Evolutionary conservation across 2,113 vertebrate genomes (phyloP).

Genomic region (Cinclus mexicanus): DNA sequence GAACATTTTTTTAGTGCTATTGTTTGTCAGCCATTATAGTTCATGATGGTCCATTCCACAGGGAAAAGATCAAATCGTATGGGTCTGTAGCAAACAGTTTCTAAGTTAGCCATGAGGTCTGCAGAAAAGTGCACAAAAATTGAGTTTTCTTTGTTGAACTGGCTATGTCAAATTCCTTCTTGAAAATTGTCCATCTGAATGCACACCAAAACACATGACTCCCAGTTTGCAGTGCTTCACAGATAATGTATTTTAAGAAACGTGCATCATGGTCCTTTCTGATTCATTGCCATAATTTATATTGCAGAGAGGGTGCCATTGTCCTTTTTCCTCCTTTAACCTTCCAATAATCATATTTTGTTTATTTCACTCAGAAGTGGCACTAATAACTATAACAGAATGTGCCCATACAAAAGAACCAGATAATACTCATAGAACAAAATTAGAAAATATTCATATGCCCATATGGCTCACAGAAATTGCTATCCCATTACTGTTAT

Average conservation of each 20-base stretch:
- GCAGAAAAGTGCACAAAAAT: background rate
- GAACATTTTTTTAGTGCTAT: background rate
- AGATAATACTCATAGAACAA: constrained; percentile 40
- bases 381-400: constrained; percentile 65
- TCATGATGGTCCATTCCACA: background rate
- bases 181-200: background rate
- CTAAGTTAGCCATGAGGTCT: background rate
- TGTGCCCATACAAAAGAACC: constrained; percentile 37
- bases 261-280: constrained; percentile 17
- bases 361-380: constrained; percentile 48
- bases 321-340: constrained; percentile 58
- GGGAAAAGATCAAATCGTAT: background rate
- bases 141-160: background rate
- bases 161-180: background rate
- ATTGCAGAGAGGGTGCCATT: background rate
- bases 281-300: constrained; percentile 9
- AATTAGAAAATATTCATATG: constrained; percentile 64
- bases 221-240: background rate
- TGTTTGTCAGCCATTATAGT: background rate
- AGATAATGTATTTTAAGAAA: constrained; percentile 19
- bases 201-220: background rate
- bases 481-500: constrained; percentile 48
- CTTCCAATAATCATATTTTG: constrained; percentile 59
- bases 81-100: background rate
- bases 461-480: constrained; percentile 64